phyloP scores from a whole-genome alignment of 1,140 invertebrate species.

The Bombus polaris region DNA sequence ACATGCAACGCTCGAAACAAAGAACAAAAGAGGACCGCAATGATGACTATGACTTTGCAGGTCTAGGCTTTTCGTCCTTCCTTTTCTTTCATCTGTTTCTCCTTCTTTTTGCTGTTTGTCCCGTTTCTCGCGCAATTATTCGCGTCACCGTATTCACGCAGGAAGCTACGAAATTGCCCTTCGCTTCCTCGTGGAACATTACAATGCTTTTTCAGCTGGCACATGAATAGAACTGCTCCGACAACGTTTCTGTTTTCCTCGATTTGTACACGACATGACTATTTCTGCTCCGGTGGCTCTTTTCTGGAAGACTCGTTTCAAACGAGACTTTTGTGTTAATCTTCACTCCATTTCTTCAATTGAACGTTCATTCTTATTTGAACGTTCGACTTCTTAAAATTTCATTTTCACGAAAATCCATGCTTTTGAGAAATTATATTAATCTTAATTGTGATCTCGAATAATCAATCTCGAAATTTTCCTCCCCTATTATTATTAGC shows the following conservation, averaged over 20 bases:
- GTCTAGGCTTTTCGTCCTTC: slow-evolving; percentile 12
- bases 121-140: slow-evolving; percentile 50
- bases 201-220: slow-evolving; percentile 45
- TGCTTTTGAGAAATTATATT: not conserved
- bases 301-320: not conserved
- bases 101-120: not conserved
- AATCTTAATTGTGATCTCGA: not conserved
- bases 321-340: not conserved
- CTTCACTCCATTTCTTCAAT: not conserved
- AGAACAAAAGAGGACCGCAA: slow-evolving; percentile 32
- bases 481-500: too few species aligned
- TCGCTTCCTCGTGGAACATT: slow-evolving; percentile 34
- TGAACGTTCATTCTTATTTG: too few species aligned
- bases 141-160: slow-evolving; percentile 28
- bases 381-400: not conserved
- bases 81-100: not conserved
- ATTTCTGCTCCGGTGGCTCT: not conserved
- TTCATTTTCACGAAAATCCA: not conserved
- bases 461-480: too few species aligned
- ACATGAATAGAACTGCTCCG: slow-evolving; percentile 64
- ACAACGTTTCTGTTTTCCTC: slow-evolving; percentile 67
- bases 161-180: slow-evolving; percentile 58
- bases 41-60: slow-evolving; percentile 46
- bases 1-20: slow-evolving; percentile 43
- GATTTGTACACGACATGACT: slow-evolving; percentile 70